Evolutionary conservation across 2,888 invertebrate species (phyloP), one percentile per base, ranked within the genome.

Genomic region (Dolichomitus sp.): DNA sequence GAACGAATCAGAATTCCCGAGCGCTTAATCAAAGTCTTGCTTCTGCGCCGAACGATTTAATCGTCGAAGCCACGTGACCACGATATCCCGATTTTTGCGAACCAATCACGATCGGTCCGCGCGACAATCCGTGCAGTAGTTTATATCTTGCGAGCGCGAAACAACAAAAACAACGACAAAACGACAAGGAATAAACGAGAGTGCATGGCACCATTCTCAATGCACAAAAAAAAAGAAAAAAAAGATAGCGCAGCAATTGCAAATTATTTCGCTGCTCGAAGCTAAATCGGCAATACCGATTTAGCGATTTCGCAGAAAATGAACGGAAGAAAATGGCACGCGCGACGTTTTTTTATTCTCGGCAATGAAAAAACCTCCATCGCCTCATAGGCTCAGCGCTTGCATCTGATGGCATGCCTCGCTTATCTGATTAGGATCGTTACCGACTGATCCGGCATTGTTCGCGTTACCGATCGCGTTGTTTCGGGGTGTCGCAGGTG

Each of bases 351-450:
- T 54, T 19, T 50, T 19, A 30, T 40, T 19, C 27, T 42, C n/a
- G 12, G 14, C 45, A 45, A 45, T n/a, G 6, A 27, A 61, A 40
- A 45, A 52, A 69, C 57, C n/a, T 17, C 4, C 1, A 40, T 63
- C 40, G 4, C 40, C 30, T 90, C 87, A 93, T 65, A 93, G 89
- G 63, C 83, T 91, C 57, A 93, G 90, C 52, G 92, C 88, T 87
- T 93, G 93, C 86, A 93, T 91, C 80, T 93, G 93, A 91, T 93
- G 93, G 89, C 93, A 93, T 86, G 92, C 84, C 27, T 93, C 93
- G 84, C 84, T 88, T 33, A 93, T 85, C 69, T 91, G 90, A 86
- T 88, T 90, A 63, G 91, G 90, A 69, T 86, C 85, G 72, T 84
- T 92, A 40, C 85, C 86, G 9, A 70, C 66, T 33, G 65, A 59